Evolutionary conservation across 2,113 vertebrate genomes (phyloP), one percentile per base, ranked within the genome.

Genomic region (Ochotona curzoniae): DNA sequence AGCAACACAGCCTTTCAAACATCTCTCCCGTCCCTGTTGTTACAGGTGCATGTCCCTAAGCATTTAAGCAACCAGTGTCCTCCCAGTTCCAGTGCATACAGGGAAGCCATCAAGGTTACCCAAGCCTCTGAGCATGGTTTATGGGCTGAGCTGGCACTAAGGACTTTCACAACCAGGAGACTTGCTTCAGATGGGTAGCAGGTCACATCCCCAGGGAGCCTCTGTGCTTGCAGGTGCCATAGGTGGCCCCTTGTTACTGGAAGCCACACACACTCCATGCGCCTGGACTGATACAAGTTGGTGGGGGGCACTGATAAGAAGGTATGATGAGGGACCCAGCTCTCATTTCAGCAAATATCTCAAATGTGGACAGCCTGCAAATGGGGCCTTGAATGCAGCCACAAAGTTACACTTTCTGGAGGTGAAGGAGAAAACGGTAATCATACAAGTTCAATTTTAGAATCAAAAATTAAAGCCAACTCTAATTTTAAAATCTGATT

Each of bases 381-480:
- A 23, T 38, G 54, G 81, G 23, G 49, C 71, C 75, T 35, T 67
- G 9, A 90, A 88, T 81, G 87, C 54, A 80, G 25, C 80, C 5
- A n/a, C 6, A 63, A 76, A 74, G 28, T 12, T 70, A 30, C 63
- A 64, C 47, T 82, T 74, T 63, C 1, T 84, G 63, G 21, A 80
- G 14, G 18, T 23, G 81, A 92, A 84, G 20, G 78, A 61, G 54
- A 51, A 4, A 79, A 11, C 63, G 35, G 66, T 76, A 26, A 73
- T 32, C 76, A 35, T 21, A n/a, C 23, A 73, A n/a, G 63, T 93
- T 85, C 78, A 88, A 76, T 88, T 88, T 84, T 64, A 49, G 67
- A 91, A 30, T 35, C 14, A 74, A 91, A 71, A 18, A 14, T 67
- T 75, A 87, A 76, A 67, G 78, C 51, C 51, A 5, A 21, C 17